A percentile compares a stretch with the other conserved stretches of the same genome.
Evolutionary conservation across 1,140 invertebrate genomes (phyloP).

Genomic region (Drosophila ohnishii): DNA sequence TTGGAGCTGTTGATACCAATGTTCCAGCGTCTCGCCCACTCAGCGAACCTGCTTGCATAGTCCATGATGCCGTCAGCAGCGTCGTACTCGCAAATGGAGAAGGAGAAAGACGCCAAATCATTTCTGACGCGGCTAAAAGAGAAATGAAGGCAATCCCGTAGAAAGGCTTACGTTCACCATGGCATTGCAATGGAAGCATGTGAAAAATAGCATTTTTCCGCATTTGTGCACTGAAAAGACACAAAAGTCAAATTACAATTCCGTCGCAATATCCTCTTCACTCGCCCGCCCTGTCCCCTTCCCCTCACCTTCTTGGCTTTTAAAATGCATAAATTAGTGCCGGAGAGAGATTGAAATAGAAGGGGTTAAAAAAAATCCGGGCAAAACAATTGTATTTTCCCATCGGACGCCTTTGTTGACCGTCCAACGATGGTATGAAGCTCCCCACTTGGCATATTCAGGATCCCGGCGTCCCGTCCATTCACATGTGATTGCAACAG

Average conservation of each 20-base stretch:
- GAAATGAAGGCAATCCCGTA: constrained; percentile 6
- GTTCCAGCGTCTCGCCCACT: too few species aligned
- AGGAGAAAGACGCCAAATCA: not conserved
- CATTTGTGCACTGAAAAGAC: constrained; percentile 64
- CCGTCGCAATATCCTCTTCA: constrained; percentile 27
- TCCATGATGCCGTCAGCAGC: too few species aligned
- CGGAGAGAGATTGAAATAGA: constrained; percentile 34
- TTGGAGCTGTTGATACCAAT: too few species aligned
- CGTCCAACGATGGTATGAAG: constrained; percentile 18
- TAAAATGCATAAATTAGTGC: constrained; percentile 72
- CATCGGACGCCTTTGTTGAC: constrained; percentile 50
- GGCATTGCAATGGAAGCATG: constrained; percentile 56
- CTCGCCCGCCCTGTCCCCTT: not conserved
- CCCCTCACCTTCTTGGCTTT: constrained; percentile 37
- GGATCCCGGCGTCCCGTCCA: constrained; percentile 1
- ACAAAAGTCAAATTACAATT: constrained; percentile 57
- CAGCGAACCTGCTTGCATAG: too few species aligned
- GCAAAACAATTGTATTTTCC: constrained; percentile 68
- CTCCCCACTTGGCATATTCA: constrained; percentile 35
- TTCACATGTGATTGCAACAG: constrained; percentile 23
- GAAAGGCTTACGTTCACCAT: constrained; percentile 19
- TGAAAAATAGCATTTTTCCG: constrained; percentile 68
- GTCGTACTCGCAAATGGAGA: too few species aligned
- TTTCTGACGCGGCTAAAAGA: not conserved
- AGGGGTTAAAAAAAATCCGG: constrained; percentile 18